Conservation (phyloP, 2,888 invertebrate genomes). For the Yponomeuta evonymella region DNA sequence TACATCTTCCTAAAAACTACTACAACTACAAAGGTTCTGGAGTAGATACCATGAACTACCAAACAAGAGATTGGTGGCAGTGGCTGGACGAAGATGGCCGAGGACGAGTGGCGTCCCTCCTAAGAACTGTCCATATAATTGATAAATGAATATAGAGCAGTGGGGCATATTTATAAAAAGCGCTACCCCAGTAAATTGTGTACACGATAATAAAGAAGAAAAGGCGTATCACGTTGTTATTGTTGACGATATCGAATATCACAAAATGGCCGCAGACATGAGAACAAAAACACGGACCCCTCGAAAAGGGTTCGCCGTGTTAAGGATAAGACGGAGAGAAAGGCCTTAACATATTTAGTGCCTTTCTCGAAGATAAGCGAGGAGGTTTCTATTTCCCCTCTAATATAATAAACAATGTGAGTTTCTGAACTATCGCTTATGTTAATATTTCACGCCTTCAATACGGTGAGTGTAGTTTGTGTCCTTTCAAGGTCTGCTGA, state of each 20-base stretch:
- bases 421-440: background rate
- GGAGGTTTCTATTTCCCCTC: background rate
- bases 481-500: too few species aligned
- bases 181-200: background rate
- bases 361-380: background rate
- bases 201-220: background rate
- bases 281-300: constrained; percentile 5
- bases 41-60: too few species aligned
- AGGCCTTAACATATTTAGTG: constrained; percentile 8
- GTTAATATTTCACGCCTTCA: too few species aligned
- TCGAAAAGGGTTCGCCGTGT: constrained; percentile 1
- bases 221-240: constrained; percentile 33
- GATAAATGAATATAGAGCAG: too few species aligned
- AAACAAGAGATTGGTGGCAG: too few species aligned
- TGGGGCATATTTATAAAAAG: background rate
- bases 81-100: too few species aligned
- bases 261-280: constrained; percentile 34
- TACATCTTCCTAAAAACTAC: too few species aligned
- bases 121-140: too few species aligned
- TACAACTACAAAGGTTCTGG: too few species aligned
- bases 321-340: constrained; percentile 11
- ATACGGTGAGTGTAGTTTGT: too few species aligned
- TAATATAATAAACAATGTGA: background rate
- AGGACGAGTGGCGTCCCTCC: too few species aligned
- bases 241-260: constrained; percentile 47